Conservation (phyloP, 2,113 vertebrate species). For the Tragelaphus scriptus region DNA sequence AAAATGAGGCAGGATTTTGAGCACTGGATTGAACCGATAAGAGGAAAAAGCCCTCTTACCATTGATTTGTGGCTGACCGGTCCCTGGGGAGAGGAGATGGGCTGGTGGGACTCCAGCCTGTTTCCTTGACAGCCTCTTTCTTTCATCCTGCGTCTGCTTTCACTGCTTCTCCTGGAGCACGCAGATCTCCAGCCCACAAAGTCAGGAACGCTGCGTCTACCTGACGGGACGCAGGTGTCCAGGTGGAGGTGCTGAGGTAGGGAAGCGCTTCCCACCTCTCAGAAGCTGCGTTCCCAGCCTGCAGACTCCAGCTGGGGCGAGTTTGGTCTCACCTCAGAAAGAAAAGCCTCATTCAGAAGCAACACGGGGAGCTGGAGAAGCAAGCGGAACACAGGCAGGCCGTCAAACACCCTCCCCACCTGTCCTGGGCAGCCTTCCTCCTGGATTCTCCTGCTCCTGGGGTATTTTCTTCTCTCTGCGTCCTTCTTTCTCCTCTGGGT, state of each 20-base stretch:
- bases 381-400: background rate
- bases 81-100: background rate
- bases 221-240: rapidly evolving
- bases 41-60: background rate
- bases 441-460: background rate
- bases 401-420: rapidly evolving
- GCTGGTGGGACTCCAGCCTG: no score
- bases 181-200: background rate
- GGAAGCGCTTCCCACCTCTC: background rate
- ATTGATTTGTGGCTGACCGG: rapidly evolving
- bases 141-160: background rate
- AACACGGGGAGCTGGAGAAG: background rate
- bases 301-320: background rate
- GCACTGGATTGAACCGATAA: background rate
- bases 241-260: background rate
- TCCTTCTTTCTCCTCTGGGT: background rate
- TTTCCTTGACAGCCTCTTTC: no score
- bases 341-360: background rate
- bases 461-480: background rate
- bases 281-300: background rate
- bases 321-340: background rate
- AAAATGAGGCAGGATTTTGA: background rate
- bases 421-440: no score
- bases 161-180: background rate
- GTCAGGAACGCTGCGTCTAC: background rate